These are phyloP conservation scores for Melitaea cinxia DNA, from an alignment of 1,140 invertebrate genomes.

Conservation along the genomic window DNA sequence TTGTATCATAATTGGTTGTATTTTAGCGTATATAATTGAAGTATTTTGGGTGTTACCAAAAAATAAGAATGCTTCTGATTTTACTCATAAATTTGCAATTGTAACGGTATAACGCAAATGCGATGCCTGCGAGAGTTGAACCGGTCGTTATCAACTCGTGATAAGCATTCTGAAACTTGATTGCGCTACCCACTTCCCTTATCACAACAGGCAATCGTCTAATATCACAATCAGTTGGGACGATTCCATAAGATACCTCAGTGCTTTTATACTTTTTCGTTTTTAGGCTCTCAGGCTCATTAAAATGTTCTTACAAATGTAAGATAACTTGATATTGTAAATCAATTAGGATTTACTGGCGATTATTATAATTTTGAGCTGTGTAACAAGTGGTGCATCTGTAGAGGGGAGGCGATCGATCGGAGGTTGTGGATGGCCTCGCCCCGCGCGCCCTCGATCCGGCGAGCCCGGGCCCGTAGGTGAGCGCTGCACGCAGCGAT, in stretches of 20 bases:
- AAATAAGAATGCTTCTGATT: constrained; percentile 4
- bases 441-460: constrained; percentile 36
- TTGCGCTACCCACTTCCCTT: constrained; percentile 21
- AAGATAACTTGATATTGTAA: background rate
- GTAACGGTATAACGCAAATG: constrained; percentile 6
- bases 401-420: constrained; percentile 61
- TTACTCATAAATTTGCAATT: background rate
- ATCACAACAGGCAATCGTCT: constrained; percentile 12
- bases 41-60: background rate
- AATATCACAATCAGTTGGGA: constrained; percentile 18
- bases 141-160: constrained; percentile 7
- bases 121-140: background rate
- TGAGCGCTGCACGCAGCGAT: constrained; percentile 6
- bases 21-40: background rate
- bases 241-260: constrained; percentile 5
- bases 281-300: background rate
- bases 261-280: background rate
- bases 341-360: background rate
- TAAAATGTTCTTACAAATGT: background rate
- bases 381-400: constrained; percentile 74
- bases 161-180: constrained; percentile 14
- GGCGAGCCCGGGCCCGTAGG: background rate
- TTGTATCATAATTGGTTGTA: background rate
- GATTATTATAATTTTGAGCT: constrained; percentile 34
- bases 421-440: constrained; percentile 45